Conservation (phyloP, 1,140 invertebrate genomes). For the Octopus sinensis region DNA sequence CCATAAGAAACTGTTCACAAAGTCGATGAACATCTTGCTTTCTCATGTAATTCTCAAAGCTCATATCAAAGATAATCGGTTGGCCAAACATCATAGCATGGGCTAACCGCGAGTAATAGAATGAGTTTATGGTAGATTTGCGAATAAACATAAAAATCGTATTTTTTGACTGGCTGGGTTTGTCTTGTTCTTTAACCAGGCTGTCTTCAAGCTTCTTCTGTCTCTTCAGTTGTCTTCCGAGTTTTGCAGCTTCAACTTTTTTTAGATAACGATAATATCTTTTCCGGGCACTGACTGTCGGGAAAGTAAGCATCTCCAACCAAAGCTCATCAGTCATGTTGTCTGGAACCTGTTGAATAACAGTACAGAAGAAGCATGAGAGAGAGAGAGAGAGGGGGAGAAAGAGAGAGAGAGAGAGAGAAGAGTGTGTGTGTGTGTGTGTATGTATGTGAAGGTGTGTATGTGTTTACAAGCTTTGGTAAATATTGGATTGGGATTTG, state of each 20-base stretch:
- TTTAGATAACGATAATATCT: slow-evolving; percentile 13
- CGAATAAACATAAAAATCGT: slow-evolving; percentile 20
- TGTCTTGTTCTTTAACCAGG: no score
- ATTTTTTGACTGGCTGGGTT: neutral
- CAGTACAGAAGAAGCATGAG: no score
- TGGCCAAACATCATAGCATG: slow-evolving; percentile 26
- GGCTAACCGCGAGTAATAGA: slow-evolving; percentile 19
- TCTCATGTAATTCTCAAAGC: slow-evolving; percentile 27
- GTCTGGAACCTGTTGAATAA: slow-evolving; percentile 20
- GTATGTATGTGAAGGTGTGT: no score
- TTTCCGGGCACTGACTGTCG: slow-evolving; percentile 17
- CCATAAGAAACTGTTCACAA: slow-evolving; percentile 19
- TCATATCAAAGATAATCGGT: slow-evolving; percentile 26
- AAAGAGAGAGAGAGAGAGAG: no score
- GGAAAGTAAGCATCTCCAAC: slow-evolving; percentile 11
- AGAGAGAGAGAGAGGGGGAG: no score
- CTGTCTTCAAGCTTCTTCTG: neutral
- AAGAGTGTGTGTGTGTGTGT: no score
- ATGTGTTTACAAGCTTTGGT: no score
- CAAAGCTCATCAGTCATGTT: slow-evolving; percentile 22
- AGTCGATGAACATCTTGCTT: slow-evolving; percentile 21
- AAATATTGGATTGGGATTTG: no score
- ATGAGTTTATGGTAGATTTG: slow-evolving; percentile 11
- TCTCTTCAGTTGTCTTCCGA: slow-evolving; percentile 16
- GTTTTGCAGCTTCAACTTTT: slow-evolving; percentile 8